Evolutionary conservation across 2,797 vertebrate species (phyloP).

Genomic region (Pelobates cultripes): DNA sequence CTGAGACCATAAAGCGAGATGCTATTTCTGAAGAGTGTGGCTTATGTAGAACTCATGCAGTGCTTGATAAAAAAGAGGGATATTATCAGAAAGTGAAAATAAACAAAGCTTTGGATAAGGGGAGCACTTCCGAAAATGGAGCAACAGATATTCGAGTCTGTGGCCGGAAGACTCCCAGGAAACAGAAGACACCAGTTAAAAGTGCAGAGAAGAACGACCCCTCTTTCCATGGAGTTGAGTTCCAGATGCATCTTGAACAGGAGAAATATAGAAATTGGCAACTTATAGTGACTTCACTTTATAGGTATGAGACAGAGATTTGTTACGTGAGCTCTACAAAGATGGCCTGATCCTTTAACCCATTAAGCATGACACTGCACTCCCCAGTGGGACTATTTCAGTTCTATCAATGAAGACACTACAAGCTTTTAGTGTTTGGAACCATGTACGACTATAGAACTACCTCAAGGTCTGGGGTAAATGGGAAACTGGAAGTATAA

Average conservation of each 20-base stretch:
- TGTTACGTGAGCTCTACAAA: no score
- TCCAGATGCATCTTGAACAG: constrained; percentile 76
- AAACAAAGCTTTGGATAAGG: not conserved
- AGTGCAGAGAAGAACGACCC: constrained; percentile 77
- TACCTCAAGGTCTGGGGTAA: no score
- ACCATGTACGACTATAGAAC: no score
- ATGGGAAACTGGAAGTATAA: no score
- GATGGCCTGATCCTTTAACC: not conserved
- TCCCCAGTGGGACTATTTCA: no score
- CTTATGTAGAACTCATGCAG: not conserved
- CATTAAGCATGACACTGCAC: not conserved
- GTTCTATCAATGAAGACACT: no score
- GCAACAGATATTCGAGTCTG: not conserved
- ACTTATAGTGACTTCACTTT: constrained; percentile 78
- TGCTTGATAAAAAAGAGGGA: not conserved
- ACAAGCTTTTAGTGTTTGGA: no score
- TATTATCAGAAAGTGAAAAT: not conserved
- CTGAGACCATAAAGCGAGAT: not conserved
- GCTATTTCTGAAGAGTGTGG: not conserved
- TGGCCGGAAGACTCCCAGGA: constrained; percentile 66
- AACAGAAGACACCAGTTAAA: constrained; percentile 75
- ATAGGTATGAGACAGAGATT: constrained; percentile 69
- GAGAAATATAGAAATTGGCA: constrained; percentile 64
- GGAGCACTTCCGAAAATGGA: not conserved
- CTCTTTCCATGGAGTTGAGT: constrained; percentile 79